Base-by-base conservation (phyloP, 2,113 vertebrate genomes). In the Triplophysa rosa region DNA sequence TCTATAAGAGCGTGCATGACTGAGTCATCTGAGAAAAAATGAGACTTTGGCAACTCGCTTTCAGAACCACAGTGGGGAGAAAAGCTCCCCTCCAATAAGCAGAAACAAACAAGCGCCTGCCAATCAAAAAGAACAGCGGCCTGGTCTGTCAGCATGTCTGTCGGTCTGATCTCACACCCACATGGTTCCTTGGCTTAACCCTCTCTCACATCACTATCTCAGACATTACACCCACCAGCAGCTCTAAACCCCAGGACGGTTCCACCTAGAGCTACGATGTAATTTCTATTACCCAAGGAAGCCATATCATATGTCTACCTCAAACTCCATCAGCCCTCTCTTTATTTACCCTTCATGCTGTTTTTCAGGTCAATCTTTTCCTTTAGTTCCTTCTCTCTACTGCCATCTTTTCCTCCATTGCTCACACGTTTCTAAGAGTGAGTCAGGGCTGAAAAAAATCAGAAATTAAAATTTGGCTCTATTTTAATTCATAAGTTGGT, bases 1-100 rank as follows among this genome's bases (percentile, higher is more conserved):
- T 83, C 73, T 73, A 37, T 37, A 75, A 40, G 82, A 26, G 65
- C 58, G 13, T 17, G 73, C 19, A 63, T 42, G 45, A 82, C 40
- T 82, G 76, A 82, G 70, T 79, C 81, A 79, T 66, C 23, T 79
- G 52, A 78, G 71, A 66, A 77, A 42, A 47, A 58, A 19, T 14
- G 40, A 6, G 33, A 42, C 26, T 66, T 66, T 19, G 79, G 54
- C 42, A 59, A 67, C 26, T 63, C 13, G 14, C 29, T 68, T 68
- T 67, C 33, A 79, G 65, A 54, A 52, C 45, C 58, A 63, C 13
- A 45, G 54, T 40, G 37, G 26, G 47, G 40, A 10, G 45, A 75
- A 74, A 40, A 24, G 45, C 70, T 23, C 13, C 33, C 62, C 61
- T 24, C n/a, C 64, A 19, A n/a, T n/a, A 37, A 71, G 45, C n/a